These are phyloP conservation scores for Oenanthe melanoleuca DNA, from an alignment of 2,113 vertebrate genomes.

Conservation along the genomic window DNA sequence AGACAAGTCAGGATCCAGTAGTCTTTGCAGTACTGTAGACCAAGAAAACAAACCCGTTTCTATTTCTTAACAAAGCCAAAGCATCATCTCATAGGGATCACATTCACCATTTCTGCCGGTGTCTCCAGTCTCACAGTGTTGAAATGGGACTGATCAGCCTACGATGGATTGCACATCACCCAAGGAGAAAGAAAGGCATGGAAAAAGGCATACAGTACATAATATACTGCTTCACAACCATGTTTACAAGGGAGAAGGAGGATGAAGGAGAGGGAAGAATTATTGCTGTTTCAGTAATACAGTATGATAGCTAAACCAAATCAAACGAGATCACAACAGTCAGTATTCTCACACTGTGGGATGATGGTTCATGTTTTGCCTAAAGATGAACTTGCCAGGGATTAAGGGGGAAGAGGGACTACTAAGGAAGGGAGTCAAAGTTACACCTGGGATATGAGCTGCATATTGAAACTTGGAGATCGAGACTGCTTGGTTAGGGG, in stretches of 20 bases:
- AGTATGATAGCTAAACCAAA: conserved; percentile 75
- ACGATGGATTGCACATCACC: conserved; percentile 93
- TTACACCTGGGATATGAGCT: conserved; percentile 99
- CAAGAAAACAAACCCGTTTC: conserved; percentile 80
- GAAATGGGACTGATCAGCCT: conserved; percentile 82
- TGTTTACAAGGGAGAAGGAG: conserved; percentile 56
- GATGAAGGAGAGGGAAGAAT: conserved; percentile 70
- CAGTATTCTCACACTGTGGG: conserved; percentile 72
- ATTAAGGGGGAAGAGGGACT: conserved; percentile 37
- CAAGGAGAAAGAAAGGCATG: conserved; percentile 83
- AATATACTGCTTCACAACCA: conserved; percentile 77
- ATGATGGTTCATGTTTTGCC: conserved; percentile 64
- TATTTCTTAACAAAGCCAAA: conserved; percentile 75
- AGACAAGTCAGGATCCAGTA: conserved; percentile 76
- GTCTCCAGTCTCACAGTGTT: conserved; percentile 80
- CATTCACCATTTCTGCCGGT: conserved; percentile 77
- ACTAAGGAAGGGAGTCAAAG: conserved; percentile 40
- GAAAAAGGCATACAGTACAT: conserved; percentile 76
- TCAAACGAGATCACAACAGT: conserved; percentile 67
- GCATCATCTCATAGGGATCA: conserved; percentile 81
- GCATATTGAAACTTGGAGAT: conserved; percentile 99
- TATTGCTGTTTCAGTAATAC: conserved; percentile 93
- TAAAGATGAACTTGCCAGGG: conserved; percentile 72
- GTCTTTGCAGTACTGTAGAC: conserved; percentile 78
- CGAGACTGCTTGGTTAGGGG: conserved; percentile 95